These are phyloP conservation scores for Myotis findleyi DNA, from an alignment of 2,797 vertebrate species.

Conservation along the genomic window DNA sequence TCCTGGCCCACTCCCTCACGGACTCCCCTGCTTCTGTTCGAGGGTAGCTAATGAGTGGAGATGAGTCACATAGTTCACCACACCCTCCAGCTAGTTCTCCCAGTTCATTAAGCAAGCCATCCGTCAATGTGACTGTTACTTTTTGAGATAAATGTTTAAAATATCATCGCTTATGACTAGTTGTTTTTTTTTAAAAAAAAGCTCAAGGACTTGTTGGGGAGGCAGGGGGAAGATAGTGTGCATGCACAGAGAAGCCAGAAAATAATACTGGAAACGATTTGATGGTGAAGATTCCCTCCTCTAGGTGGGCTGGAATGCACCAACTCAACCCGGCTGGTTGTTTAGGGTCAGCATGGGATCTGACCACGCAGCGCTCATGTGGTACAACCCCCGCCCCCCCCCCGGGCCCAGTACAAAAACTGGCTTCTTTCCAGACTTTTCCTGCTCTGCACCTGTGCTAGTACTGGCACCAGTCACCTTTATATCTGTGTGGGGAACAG, in stretches of 20 bases:
- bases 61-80: constrained; percentile 53
- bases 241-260: neutral
- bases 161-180: constrained; percentile 68
- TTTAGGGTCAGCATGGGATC: neutral
- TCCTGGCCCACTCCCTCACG: neutral
- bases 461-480: neutral
- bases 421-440: neutral
- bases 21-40: neutral
- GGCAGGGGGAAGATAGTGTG: neutral
- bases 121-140: constrained; percentile 65
- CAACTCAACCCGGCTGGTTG: neutral
- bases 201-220: constrained; percentile 36
- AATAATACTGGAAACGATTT: neutral
- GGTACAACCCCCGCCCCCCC: too few relatives aligned
- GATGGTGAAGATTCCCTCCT: neutral
- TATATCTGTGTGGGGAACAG: neutral
- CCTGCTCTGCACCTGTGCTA: neutral
- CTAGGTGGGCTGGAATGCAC: neutral
- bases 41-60: neutral
- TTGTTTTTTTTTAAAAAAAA: constrained; percentile 12
- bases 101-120: constrained; percentile 57
- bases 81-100: constrained; percentile 35
- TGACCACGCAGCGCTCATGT: too few relatives aligned
- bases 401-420: neutral
- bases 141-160: constrained; percentile 78